Evolutionary conservation across 2,797 vertebrate genomes (phyloP), one percentile per base, ranked within the genome.

Genomic region (Cyclopterus lumpus): DNA sequence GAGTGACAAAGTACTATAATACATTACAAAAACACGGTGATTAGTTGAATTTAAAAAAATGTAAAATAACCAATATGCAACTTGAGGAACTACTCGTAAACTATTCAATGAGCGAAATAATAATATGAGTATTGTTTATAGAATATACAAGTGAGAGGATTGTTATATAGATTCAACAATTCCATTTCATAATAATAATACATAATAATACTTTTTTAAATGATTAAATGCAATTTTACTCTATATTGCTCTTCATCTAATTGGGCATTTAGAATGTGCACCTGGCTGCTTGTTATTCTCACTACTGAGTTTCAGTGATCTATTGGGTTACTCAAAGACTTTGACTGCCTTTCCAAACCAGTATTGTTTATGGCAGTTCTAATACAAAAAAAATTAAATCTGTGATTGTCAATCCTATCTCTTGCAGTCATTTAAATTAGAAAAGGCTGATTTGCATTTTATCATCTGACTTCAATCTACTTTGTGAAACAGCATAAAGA

Each of bases 191-290:
- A 58, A 63, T 36, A 38, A 64, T 51, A 8, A 62, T 20, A 20
- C 5, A 34, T 28, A 74, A n/a, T 65, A 79, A 44, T 8, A 46
- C 20, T 14, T 24, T 10, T 51, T 24, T 5, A 6, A n/a, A n/a
- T 49, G 11, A 49, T 22, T 3, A 22, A 87, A 80, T 67, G 46
- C 1, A 0, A 12, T 60, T 71, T 67, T 12, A 62, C 24, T 58
- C 70, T n/a, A 63, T 70, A 73, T 70, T 72, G 54, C 59, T 69
- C 75, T 69, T 55, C 59, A 75, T 79, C 75, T 87, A 90, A 86
- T 81, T 84, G 84, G 67, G 46, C 66, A 73, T 89, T 88, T 79
- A 84, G 60, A 67, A 78, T 72, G 63, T 75, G 80, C 86, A 91
- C 71, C 81, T 88, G 84, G 71, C 64, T 80, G 67, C 72, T 57